Evolutionary conservation across 2,797 vertebrate genomes (phyloP).

Genomic region (Pitangus sulphuratus): DNA sequence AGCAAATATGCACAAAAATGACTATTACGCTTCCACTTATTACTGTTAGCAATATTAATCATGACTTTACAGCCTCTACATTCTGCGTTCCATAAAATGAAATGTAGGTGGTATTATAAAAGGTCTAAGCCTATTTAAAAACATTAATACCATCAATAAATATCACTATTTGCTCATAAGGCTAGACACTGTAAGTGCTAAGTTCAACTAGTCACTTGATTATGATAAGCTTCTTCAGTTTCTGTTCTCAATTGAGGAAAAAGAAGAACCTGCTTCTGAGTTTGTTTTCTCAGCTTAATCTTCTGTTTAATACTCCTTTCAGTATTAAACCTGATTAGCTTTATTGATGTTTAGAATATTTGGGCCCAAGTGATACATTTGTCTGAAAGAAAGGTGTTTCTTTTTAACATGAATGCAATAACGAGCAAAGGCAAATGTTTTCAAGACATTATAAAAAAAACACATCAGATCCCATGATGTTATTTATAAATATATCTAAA

Average conservation of each 20-base stretch:
- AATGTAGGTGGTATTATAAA: conserved; percentile 43
- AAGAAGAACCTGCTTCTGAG: conserved; percentile 60
- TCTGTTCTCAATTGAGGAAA: conserved; percentile 47
- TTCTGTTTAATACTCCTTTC: conserved; percentile 65
- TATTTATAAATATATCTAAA: background rate
- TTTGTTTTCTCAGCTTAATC: conserved; percentile 66
- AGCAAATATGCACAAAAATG: conserved; percentile 53
- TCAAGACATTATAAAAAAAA: background rate
- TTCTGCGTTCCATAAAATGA: conserved; percentile 61
- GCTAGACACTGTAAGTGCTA: conserved; percentile 60
- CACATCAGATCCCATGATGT: background rate
- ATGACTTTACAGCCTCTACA: conserved; percentile 51
- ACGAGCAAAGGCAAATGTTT: background rate
- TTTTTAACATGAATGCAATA: background rate
- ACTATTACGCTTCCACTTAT: conserved; percentile 51
- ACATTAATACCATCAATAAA: conserved; percentile 68
- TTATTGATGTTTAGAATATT: conserved; percentile 64
- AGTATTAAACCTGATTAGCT: conserved; percentile 63
- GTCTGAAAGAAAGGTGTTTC: background rate
- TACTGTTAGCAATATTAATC: conserved; percentile 46
- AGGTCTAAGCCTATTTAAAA: conserved; percentile 64
- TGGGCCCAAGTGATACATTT: background rate
- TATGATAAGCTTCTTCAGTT: conserved; percentile 67
- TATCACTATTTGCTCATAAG: conserved; percentile 66
- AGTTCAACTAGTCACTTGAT: conserved; percentile 67